Base-by-base conservation (phyloP, 1,140 invertebrate genomes). In the Neoseiulus cucumeris region DNA sequence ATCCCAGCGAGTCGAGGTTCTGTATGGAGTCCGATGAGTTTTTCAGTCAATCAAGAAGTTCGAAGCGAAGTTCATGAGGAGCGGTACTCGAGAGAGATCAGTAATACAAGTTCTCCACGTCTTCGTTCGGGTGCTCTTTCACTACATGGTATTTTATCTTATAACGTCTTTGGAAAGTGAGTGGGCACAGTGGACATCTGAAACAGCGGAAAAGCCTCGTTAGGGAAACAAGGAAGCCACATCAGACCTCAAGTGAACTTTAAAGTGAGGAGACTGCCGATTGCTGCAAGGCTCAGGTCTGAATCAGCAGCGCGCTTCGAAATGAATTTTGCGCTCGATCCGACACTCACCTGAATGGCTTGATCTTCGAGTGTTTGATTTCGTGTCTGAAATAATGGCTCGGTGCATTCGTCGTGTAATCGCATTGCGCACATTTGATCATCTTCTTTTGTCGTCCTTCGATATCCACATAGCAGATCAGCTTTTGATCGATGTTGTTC, bases 311-410 rank as follows among this genome's bases (percentile, higher is more conserved):
- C n/a, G n/a, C n/a, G n/a, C n/a, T n/a, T n/a, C n/a, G n/a, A n/a
- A n/a, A n/a, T n/a, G n/a, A n/a, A n/a, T n/a, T n/a, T n/a, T n/a
- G n/a, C n/a, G 28, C 45, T 47, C 14, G 28, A 4, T 47, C 18
- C 14, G 28, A 22, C 12, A 28, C 51, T 59, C 22, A 59, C 51
- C 33, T 59, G 22, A 29, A 59, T 2, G 51, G 51, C 22, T 59
- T 59, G 51, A 59, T 59, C 22, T 59, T 59, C 14, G 51, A 59
- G 51, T 59, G 51, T 59, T 59, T 59, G 14, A 59, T 59, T 33
- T 59, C 51, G 22, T 59, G 51, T 25, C 51, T 25, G 22, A 59
- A 59, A 9, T 59, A 59, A 25, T 59, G 51, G 51, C 51, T 59
- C 25, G 51, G 51, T 5, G 51, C 51, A 59, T 59, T 59, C 51